phyloP scores from a whole-genome alignment of 2,797 vertebrate species.

The Crypturellus tataupa region DNA sequence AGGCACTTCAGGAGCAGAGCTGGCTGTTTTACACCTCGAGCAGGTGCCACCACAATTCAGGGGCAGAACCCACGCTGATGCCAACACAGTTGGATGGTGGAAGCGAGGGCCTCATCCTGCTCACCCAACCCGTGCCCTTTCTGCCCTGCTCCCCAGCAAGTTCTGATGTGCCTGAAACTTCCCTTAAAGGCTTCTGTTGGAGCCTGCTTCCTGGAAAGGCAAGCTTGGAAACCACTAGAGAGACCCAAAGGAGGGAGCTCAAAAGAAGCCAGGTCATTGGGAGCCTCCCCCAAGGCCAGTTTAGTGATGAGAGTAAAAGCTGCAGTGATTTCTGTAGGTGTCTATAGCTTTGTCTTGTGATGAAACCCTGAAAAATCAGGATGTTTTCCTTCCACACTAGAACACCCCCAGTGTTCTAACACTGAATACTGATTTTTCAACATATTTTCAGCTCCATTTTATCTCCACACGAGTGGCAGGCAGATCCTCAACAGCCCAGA shows the following conservation, averaged over 20 bases:
- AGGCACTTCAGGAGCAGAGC: neutral
- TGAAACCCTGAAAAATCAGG: neutral
- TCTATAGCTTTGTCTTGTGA: rapidly evolving
- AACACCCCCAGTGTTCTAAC: neutral
- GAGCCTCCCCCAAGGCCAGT: no score
- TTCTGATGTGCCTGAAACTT: neutral
- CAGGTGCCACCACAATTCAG: neutral
- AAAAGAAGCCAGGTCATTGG: no score
- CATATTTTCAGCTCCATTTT: neutral
- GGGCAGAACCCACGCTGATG: neutral
- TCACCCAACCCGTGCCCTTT: neutral
- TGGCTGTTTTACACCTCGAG: neutral
- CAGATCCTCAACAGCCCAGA: neutral
- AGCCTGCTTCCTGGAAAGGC: no score
- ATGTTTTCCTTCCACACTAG: neutral
- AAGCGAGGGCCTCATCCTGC: neutral
- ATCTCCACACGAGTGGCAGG: neutral
- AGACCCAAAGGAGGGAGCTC: no score
- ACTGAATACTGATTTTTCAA: neutral
- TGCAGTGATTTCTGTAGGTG: neutral
- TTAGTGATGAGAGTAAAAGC: no score
- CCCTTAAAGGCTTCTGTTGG: no score
- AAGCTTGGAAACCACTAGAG: no score
- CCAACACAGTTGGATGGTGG: neutral
- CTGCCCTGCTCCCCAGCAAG: neutral